These are phyloP conservation scores for Plestiodon gilberti DNA, from an alignment of 2,113 vertebrate species.

Conservation along the genomic window DNA sequence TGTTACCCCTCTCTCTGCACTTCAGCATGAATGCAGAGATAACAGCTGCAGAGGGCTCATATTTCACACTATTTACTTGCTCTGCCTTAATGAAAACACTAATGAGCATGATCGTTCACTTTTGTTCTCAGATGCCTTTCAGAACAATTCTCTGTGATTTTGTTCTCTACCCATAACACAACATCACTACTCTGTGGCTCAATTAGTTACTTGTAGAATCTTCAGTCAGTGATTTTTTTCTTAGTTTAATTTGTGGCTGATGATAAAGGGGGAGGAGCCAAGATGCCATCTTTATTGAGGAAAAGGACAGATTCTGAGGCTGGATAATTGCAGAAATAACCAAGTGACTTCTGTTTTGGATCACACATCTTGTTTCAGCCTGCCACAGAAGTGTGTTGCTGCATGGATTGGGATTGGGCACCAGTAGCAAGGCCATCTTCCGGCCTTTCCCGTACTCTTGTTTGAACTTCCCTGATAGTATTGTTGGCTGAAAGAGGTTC, in stretches of 20 bases:
- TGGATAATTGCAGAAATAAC: background rate
- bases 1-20: no score
- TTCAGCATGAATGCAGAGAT: no score
- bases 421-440: background rate
- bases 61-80: background rate
- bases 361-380: background rate
- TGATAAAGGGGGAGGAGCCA: background rate
- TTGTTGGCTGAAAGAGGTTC: background rate
- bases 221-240: slow-evolving; percentile 12
- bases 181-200: background rate
- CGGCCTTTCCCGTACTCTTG: background rate
- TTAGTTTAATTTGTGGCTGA: background rate
- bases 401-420: background rate
- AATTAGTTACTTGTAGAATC: background rate
- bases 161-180: background rate
- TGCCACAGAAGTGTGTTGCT: background rate
- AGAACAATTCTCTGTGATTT: background rate
- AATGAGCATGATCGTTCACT: background rate
- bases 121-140: slow-evolving; percentile 9
- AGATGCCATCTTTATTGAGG: background rate
- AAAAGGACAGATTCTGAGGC: background rate
- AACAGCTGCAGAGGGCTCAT: background rate
- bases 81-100: background rate
- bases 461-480: background rate
- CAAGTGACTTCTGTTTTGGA: background rate